These are phyloP conservation scores for Troides oblongomaculatus DNA, from an alignment of 2,888 invertebrate genomes.

Conservation along the genomic window DNA sequence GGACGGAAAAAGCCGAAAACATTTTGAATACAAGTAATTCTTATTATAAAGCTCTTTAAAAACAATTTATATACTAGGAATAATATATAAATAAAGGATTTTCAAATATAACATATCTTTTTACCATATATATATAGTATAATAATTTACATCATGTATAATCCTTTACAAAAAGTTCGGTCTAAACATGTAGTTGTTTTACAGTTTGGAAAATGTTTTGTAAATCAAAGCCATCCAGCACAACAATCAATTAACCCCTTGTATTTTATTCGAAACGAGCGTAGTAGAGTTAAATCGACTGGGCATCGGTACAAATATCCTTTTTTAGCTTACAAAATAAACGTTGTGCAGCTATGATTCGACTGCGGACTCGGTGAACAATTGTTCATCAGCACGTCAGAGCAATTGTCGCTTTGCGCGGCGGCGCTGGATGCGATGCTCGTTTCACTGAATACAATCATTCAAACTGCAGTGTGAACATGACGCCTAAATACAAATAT, in stretches of 20 bases:
- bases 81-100: no score
- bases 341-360: constrained; percentile 12
- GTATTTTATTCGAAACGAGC: neutral
- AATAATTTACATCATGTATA: no score
- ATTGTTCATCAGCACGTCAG: constrained; percentile 67
- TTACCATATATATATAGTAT: no score
- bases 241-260: neutral
- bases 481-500: constrained; percentile 1
- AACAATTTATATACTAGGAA: no score
- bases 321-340: constrained; percentile 8
- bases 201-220: no score
- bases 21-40: no score
- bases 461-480: constrained; percentile 1
- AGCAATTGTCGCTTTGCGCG: constrained; percentile 54
- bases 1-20: no score
- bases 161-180: no score
- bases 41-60: no score
- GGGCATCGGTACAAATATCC: neutral
- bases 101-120: no score
- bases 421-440: constrained; percentile 52
- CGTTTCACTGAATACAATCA: constrained; percentile 36
- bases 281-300: neutral
- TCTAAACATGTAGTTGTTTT: no score
- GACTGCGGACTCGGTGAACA: constrained; percentile 53
- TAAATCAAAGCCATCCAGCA: neutral